phyloP scores from a whole-genome alignment of 2,888 invertebrate species.

The Yponomeuta evonymella region DNA sequence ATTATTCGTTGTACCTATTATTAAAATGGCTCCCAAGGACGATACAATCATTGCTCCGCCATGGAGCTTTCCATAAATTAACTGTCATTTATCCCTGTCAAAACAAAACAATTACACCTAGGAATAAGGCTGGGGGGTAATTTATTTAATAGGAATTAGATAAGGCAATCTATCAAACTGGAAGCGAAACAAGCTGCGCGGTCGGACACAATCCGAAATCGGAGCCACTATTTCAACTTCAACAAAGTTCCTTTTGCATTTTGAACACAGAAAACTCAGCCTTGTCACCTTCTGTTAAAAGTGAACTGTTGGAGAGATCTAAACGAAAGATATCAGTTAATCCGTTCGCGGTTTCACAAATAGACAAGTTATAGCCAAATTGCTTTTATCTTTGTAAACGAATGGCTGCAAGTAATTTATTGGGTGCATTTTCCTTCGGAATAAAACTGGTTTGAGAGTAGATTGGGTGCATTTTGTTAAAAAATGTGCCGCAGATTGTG shows the following conservation, averaged over 20 bases:
- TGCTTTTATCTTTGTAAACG: conserved; percentile 29
- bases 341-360: conserved; percentile 17
- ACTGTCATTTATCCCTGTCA: conserved; percentile 41
- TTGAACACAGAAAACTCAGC: background rate
- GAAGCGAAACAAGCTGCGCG: conserved; percentile 16
- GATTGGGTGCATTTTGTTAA: background rate
- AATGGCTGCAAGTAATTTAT: conserved; percentile 26
- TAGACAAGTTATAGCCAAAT: conserved; percentile 20
- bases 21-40: too few species aligned
- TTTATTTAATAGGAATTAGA: conserved; percentile 55
- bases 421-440: background rate
- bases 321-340: background rate
- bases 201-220: conserved; percentile 19
- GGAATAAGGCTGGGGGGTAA: conserved; percentile 47
- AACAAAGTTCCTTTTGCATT: background rate
- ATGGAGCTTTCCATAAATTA: conserved; percentile 10
- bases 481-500: background rate
- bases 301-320: background rate
- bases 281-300: background rate
- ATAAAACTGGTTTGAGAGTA: background rate
- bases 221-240: conserved; percentile 18
- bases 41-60: too few species aligned
- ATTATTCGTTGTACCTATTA: too few species aligned
- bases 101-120: conserved; percentile 50
- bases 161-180: conserved; percentile 44